A percentile compares a stretch with the other conserved stretches of the same genome.
phyloP scores from a whole-genome alignment of 2,888 invertebrate species.

The Drosophila hamatofila region DNA sequence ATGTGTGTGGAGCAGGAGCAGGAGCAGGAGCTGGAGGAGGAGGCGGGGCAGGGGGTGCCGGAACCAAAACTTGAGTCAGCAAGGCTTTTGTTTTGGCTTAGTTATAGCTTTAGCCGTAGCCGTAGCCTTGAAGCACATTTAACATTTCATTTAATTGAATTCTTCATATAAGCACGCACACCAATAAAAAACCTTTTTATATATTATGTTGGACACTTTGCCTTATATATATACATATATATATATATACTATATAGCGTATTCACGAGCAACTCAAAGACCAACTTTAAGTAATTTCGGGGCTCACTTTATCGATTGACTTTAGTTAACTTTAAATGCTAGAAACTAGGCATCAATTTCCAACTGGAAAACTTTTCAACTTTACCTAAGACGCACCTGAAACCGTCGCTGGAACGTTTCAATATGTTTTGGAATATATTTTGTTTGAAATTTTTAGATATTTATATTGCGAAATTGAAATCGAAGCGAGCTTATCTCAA shows the following conservation, averaged over 20 bases:
- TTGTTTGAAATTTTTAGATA: background rate
- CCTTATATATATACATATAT: background rate
- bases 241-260: constrained; percentile 13
- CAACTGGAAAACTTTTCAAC: background rate
- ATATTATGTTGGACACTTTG: constrained; percentile 21
- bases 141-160: constrained; percentile 55
- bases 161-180: constrained; percentile 43
- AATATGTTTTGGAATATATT: constrained; percentile 2
- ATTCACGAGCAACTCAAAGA: constrained; percentile 40
- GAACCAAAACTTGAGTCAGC: constrained; percentile 49
- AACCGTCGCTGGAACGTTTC: background rate
- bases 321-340: constrained; percentile 45
- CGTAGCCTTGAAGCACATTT: constrained; percentile 73
- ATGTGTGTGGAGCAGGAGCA: constrained; percentile 15
- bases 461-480: constrained; percentile 28
- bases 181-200: constrained; percentile 34
- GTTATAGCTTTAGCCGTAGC: background rate
- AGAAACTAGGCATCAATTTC: constrained; percentile 2
- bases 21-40: background rate
- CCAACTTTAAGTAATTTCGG: constrained; percentile 28
- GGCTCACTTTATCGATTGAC: constrained; percentile 75
- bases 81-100: constrained; percentile 58
- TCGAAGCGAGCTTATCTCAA: constrained; percentile 21
- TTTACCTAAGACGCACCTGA: constrained; percentile 33
- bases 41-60: constrained; percentile 9